phyloP scores from a whole-genome alignment of 2,888 invertebrate species.

The Sisyra terminalis region DNA sequence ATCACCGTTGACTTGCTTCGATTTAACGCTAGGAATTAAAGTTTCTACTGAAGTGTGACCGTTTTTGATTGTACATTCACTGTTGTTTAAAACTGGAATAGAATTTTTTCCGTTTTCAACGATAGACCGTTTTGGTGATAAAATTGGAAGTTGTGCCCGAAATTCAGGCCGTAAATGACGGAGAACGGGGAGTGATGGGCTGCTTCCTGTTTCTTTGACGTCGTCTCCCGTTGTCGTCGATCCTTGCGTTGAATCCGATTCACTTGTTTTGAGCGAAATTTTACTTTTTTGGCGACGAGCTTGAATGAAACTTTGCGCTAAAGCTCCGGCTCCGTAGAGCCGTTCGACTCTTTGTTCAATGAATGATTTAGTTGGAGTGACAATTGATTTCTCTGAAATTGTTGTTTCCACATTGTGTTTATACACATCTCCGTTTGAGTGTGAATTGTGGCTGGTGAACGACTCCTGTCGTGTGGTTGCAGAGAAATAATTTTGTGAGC shows the following conservation, averaged over 20 bases:
- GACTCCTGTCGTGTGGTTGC: constrained; percentile 7
- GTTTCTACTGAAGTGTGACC: neutral
- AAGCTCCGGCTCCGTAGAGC: constrained; percentile 71
- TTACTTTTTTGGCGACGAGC: constrained; percentile 16
- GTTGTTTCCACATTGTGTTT: constrained; percentile 12
- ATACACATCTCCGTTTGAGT: constrained; percentile 14
- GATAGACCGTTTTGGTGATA: constrained; percentile 33
- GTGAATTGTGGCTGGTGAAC: constrained; percentile 15
- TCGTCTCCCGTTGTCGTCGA: constrained; percentile 2
- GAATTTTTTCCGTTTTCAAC: constrained; percentile 19
- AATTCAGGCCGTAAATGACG: constrained; percentile 75
- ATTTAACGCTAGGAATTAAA: constrained; percentile 2
- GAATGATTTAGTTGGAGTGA: constrained; percentile 49
- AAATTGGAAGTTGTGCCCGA: constrained; percentile 61
- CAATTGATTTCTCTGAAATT: constrained; percentile 17
- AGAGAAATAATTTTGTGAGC: constrained; percentile 1
- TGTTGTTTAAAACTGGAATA: constrained; percentile 18
- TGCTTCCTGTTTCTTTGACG: constrained; percentile 25
- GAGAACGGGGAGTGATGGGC: constrained; percentile 52
- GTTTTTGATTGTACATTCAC: neutral
- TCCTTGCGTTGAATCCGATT: neutral
- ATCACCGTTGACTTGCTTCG: constrained; percentile 7
- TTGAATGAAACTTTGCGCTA: constrained; percentile 66
- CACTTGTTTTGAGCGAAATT: neutral
- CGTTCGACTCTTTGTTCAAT: constrained; percentile 81